phyloP scores from a whole-genome alignment of 2,113 vertebrate genomes.

The Sinosuthora webbiana region DNA sequence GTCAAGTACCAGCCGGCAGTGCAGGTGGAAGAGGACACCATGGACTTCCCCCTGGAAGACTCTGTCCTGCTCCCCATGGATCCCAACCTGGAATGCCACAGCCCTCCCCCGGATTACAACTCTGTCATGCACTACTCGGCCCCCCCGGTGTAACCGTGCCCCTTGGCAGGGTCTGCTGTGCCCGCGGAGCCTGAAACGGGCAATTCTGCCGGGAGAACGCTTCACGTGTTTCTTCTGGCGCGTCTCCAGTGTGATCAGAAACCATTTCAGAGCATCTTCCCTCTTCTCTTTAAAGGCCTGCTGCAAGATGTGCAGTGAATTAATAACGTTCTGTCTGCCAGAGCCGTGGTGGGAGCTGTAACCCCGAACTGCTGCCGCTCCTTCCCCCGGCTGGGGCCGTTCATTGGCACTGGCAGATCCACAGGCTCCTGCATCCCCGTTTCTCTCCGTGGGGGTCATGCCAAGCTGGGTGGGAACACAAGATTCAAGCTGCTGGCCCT shows the following conservation, averaged over 20 bases:
- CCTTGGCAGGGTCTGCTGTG: not conserved
- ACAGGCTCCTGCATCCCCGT: not conserved
- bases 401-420: not conserved
- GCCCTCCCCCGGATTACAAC: constrained; percentile 91
- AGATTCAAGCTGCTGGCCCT: not conserved
- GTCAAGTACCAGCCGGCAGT: constrained; percentile 71
- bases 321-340: not conserved
- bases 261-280: not conserved
- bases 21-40: constrained; percentile 67
- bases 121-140: constrained; percentile 87
- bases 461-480: not conserved
- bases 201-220: not conserved
- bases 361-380: not conserved
- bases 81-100: constrained; percentile 86
- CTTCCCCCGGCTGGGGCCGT: not conserved
- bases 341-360: not conserved
- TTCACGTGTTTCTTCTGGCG: not conserved
- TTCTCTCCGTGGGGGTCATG: not conserved
- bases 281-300: not conserved
- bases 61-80: constrained; percentile 78
- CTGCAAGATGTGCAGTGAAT: not conserved
- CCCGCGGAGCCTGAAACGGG: not conserved
- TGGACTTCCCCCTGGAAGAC: constrained; percentile 84
- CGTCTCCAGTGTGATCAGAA: not conserved
- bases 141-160: constrained; percentile 78